Base-by-base conservation (phyloP, 2,797 vertebrate genomes). In the Sebastes paucispinis region DNA sequence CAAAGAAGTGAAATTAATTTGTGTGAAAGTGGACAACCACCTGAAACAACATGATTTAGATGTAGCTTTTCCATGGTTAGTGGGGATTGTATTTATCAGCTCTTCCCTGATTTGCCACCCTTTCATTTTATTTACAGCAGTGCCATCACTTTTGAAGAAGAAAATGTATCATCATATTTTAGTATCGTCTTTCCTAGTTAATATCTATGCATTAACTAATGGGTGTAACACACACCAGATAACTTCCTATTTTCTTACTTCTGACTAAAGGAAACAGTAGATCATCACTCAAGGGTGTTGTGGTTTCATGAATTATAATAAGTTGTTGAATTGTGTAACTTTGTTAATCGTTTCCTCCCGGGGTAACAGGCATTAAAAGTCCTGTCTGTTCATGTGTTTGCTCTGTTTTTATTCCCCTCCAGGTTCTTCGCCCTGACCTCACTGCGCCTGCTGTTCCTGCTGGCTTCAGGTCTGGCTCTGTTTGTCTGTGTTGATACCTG, bases 391-490 rank as follows among this genome's bases (percentile, higher is more conserved):
- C 8, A 84, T 78, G n/a, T 80, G 47, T 73, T 64, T 66, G 60
- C 16, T 79, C 13, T 57, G 16, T 31, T 77, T 68, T 75, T 75
- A 22, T 75, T 67, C 8, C 60, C 75, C 76, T 29, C 0, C 75
- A 99, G 98, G 97, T 98, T 98, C 88, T 97, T 98, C 79, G 98
- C 97, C 36, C 88, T 99, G 93, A 98, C 97, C 58, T 97, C 98
- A 5, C 94, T 99, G 71, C 97, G 97, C 73, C 89, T 97, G 87
- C 90, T 99, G 70, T 99, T 97, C 94, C 91, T 99, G 71, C 80
- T 97, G 91, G 96, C 97, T 0, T 91, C 96, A 43, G 94, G 94
- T 50, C 92, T 97, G 71, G 96, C 96, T 74, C 62, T 97, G 66
- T 27, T 96, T 12, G 94, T 99, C 63, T 97, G 97, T 87, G 80